These are phyloP conservation scores for Nasua narica DNA, from an alignment of 2,797 vertebrate genomes.

Conservation along the genomic window DNA sequence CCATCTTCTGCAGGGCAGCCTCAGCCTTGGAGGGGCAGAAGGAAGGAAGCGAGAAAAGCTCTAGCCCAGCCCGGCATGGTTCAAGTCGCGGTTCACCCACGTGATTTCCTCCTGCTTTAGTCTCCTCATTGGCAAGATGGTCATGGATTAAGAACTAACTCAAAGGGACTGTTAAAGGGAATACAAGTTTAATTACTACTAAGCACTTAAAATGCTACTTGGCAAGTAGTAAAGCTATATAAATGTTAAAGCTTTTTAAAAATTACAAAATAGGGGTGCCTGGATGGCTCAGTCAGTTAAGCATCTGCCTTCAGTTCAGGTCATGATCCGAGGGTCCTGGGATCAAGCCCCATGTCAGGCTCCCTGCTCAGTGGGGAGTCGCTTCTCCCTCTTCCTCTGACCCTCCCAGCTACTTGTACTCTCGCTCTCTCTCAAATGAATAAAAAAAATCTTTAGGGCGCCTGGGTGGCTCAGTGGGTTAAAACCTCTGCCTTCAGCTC, in stretches of 20 bases:
- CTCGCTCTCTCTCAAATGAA: neutral
- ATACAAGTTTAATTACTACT: neutral
- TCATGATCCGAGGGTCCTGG: neutral
- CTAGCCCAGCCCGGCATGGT: neutral
- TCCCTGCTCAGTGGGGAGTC: neutral
- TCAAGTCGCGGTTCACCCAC: neutral
- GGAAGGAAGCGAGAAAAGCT: neutral
- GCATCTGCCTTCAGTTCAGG: neutral
- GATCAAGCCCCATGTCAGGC: neutral
- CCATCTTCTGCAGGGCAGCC: neutral
- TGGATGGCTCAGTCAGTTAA: neutral
- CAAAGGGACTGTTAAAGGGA: neutral
- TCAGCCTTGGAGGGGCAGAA: neutral
- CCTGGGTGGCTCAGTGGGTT: neutral
- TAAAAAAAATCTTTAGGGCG: neutral
- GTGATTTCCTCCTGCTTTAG: neutral
- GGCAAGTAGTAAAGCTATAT: neutral
- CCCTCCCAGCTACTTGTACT: neutral
- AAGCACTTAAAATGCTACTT: neutral
- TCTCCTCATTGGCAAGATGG: neutral
- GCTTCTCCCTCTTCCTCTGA: neutral
- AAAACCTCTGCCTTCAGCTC: neutral
- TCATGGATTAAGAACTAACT: neutral
- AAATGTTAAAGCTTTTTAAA: neutral
- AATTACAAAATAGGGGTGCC: neutral